A percentile compares a stretch with the other conserved stretches of the same genome.
Conservation (phyloP, 2,797 vertebrate species). For the Pseudocheirus occidentalis region DNA sequence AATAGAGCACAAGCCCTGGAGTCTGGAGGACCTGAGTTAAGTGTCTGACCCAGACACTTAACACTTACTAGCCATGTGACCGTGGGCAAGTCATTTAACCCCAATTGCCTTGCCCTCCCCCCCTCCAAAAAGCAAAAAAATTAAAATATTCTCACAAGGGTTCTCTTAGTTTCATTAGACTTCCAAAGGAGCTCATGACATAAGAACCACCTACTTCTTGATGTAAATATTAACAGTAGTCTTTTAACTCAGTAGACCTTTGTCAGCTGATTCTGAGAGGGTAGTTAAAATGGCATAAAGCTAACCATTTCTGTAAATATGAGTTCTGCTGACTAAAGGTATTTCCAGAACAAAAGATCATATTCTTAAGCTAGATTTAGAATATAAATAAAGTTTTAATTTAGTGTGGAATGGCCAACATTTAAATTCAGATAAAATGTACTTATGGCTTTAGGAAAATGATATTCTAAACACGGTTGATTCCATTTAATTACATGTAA, state of each 20-base stretch:
- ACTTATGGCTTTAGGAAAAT: conserved; percentile 1
- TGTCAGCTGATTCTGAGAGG: neutral
- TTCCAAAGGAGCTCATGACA: neutral
- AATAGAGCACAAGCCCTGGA: no score
- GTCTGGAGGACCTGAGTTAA: no score
- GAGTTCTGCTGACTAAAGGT: neutral
- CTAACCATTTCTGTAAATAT: neutral
- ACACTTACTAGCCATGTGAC: no score
- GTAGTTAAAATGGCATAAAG: neutral
- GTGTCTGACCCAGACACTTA: no score
- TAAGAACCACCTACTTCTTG: neutral
- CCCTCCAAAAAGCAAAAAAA: no score
- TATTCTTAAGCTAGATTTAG: neutral
- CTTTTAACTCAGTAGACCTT: neutral
- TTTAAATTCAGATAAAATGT: conserved; percentile 19
- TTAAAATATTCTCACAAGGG: neutral
- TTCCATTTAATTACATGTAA: conserved; percentile 40
- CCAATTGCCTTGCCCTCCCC: no score
- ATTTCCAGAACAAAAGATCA: neutral
- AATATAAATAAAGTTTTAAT: neutral
- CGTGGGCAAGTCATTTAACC: no score
- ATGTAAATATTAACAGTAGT: neutral
- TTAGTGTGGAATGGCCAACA: neutral
- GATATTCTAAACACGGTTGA: neutral
- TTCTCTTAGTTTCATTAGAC: neutral